Evolutionary conservation across 2,113 vertebrate species (phyloP).

Genomic region (Xenopus tropicalis): UCB_Xtro_10.0 CM004450.2:83509001-83509500

Average conservation of each 20-base stretch:
- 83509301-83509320: constrained; percentile 3
- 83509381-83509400: neutral
- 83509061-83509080: neutral
- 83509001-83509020: neutral
- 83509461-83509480: too few relatives aligned
- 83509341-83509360: neutral
- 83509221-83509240: constrained; percentile 32
- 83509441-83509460: too few relatives aligned
- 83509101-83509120: constrained; percentile 12
- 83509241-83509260: constrained; percentile 32
- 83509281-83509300: constrained; percentile 28
- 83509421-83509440: too few relatives aligned
- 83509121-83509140: constrained; percentile 16
- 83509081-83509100: constrained; percentile 13
- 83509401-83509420: too few relatives aligned
- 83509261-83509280: constrained; percentile 30
- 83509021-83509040: constrained; percentile 20
- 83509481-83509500: too few relatives aligned
- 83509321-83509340: neutral
- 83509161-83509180: constrained; percentile 38
- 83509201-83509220: constrained; percentile 11
- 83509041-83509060: neutral
- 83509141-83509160: constrained; percentile 38
- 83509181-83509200: constrained; percentile 33
- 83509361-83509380: neutral